Percentiles rank a stretch among this genome's conserved stretches.
Evolutionary conservation across 2,888 invertebrate genomes (phyloP).

Genomic region (Eristalis intricaria): DNA sequence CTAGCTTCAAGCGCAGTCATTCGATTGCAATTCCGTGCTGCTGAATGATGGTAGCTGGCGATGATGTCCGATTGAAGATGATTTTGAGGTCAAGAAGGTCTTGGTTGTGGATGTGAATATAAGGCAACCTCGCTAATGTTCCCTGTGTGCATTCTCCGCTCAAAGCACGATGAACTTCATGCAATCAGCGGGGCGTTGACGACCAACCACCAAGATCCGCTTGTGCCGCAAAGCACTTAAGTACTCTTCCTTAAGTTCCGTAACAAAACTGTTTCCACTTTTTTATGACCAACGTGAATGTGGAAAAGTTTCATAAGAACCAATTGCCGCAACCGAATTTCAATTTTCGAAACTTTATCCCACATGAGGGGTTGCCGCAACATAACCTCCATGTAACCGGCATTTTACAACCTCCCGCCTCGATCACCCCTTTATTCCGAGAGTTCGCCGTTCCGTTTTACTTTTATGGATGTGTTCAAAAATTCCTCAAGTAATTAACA

Average conservation of each 20-base stretch:
- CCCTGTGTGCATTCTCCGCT: neutral
- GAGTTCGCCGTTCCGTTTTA: conserved; percentile 25
- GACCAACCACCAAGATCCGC: neutral
- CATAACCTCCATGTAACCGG: conserved; percentile 42
- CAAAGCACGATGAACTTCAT: neutral
- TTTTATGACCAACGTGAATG: conserved; percentile 2
- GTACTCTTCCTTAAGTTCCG: neutral
- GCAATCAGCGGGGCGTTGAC: neutral
- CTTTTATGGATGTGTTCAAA: conserved; percentile 66
- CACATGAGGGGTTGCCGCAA: conserved; percentile 40
- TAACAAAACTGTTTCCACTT: neutral
- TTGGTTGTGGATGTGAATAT: neutral
- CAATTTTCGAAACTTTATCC: conserved; percentile 40
- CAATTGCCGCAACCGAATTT: conserved; percentile 56
- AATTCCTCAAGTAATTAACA: conserved; percentile 66
- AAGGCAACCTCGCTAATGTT: neutral
- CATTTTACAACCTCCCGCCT: neutral
- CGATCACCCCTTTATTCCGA: neutral
- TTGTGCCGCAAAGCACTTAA: neutral
- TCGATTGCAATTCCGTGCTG: neutral
- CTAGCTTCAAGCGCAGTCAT: neutral
- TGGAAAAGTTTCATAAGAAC: conserved; percentile 34
- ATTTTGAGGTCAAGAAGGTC: neutral
- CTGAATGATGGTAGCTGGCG: neutral
- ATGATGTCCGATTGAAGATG: neutral